Evolutionary conservation across 1,140 invertebrate genomes (phyloP), one percentile per base, ranked within the genome.

Genomic region (Calosoma granatense): DNA sequence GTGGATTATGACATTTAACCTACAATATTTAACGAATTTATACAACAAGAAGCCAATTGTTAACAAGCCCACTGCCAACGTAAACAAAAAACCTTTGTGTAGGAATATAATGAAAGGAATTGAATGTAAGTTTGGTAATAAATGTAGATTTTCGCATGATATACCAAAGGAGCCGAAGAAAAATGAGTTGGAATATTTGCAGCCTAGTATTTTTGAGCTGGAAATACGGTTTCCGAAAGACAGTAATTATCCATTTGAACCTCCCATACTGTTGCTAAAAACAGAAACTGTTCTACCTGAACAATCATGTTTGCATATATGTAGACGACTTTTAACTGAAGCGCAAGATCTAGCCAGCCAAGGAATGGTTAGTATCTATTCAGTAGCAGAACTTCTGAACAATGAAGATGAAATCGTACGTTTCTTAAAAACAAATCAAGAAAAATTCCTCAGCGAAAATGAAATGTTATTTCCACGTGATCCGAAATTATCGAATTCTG

Each of bases 81-180:
- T 74, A 51, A 76, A 79, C 72, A 72, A 77, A 63, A 79, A 78
- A 72, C 78, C 83, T 63, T 69, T 80, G 22, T 89, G 86, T 72
- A 79, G 80, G 68, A 80, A 84, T 63, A 86, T 82, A 64, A 63
- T 81, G 53, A 77, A 76, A 63, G 85, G 85, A 43, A 79, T 83
- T 52, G 71, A 76, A 61, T 89, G 86, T 69, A 81, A 79, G 65
- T 88, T 76, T 73, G 84, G 81, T 20, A 70, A 73, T 55, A 86
- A 83, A 66, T 88, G 87, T 71, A 79, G 80, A 65, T 88, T 83
- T 75, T 77, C 78, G n/a, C 86, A 88, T 71, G 75, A 84, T 66
- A 67, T 69, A 51, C 72, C 75, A 56, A 70, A 66, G 58, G 71
- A 70, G 59, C 57, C 61, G 52, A 64, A 65, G 59, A 65, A 71